Percentiles rank a stretch among this genome's conserved stretches.
Conservation (phyloP, 2,888 invertebrate species). For the Brenthis daphne region DNA sequence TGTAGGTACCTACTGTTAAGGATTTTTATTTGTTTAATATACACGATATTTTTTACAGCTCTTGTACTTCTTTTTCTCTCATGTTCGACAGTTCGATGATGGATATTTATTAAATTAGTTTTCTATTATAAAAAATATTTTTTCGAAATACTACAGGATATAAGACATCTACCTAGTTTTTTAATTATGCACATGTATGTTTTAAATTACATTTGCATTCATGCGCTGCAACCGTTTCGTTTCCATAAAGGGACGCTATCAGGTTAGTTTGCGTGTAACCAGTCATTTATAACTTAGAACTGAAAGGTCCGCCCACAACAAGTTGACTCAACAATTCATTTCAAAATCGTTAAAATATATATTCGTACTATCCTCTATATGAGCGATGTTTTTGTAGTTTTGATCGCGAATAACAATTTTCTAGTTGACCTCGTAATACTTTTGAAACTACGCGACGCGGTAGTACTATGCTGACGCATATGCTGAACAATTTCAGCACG, state of each 20-base stretch:
- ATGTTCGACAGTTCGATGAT: too few species aligned
- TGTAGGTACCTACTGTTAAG: too few species aligned
- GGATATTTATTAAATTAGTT: too few species aligned
- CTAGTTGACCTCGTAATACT: conserved; percentile 50
- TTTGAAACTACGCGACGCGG: conserved; percentile 37
- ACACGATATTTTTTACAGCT: too few species aligned
- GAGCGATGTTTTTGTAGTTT: conserved; percentile 21
- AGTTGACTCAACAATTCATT: conserved; percentile 44
- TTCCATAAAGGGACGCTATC: conserved; percentile 47
- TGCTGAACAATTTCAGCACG: conserved; percentile 59
- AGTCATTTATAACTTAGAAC: conserved; percentile 20
- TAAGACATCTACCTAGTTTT: not conserved
- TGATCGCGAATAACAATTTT: conserved; percentile 35
- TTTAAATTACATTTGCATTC: conserved; percentile 41
- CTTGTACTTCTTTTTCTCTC: too few species aligned
- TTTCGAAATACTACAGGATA: too few species aligned
- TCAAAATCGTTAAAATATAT: conserved; percentile 37
- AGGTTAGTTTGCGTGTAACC: conserved; percentile 30
- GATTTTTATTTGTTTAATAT: too few species aligned
- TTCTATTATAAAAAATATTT: too few species aligned
- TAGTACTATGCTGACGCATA: conserved; percentile 51
- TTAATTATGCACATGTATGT: not conserved
- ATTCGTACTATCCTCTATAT: conserved; percentile 19
- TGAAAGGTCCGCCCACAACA: conserved; percentile 34
- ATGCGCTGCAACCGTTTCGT: conserved; percentile 47